Evolutionary conservation across 2,797 vertebrate species (phyloP).

Genomic region (Sarcophilus harrisii): DNA sequence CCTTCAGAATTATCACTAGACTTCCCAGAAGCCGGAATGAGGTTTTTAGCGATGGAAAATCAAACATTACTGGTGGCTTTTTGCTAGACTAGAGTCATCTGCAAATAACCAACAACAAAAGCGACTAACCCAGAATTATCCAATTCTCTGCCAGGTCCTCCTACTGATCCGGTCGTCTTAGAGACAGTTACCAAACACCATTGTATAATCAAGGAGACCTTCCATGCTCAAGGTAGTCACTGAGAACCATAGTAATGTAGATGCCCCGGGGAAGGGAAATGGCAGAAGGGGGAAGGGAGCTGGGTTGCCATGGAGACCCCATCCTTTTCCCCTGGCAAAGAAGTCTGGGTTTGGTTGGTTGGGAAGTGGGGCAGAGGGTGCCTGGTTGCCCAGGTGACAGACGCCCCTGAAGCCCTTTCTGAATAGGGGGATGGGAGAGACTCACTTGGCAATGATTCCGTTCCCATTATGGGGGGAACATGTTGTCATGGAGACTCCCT

Average conservation of each 20-base stretch:
- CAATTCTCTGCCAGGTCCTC: neutral
- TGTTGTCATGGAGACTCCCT: conserved; percentile 75
- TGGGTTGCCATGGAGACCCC: conserved; percentile 69
- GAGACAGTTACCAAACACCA: neutral
- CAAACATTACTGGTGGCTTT: neutral
- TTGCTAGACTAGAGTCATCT: neutral
- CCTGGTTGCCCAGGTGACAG: conserved; percentile 76
- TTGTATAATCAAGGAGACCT: neutral
- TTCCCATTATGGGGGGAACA: conserved; percentile 56
- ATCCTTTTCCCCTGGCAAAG: conserved; percentile 49
- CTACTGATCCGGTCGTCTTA: neutral
- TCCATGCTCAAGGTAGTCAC: neutral
- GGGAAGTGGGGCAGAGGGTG: conserved; percentile 72
- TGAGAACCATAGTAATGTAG: neutral
- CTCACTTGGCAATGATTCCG: conserved; percentile 30
- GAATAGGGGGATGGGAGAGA: neutral
- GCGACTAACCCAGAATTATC: neutral
- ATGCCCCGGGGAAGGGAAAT: conserved; percentile 19
- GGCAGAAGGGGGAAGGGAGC: neutral
- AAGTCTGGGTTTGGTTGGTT: conserved; percentile 51
- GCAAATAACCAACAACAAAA: neutral
- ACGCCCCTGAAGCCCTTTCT: conserved; percentile 60
- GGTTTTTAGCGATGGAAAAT: neutral
- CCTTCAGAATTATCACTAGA: neutral
- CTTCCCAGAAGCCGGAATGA: neutral